A percentile compares a stretch with the other conserved stretches of the same genome.
Evolutionary conservation across 37 sponge, comb jelly and placozoan species (phyloP).

Genomic region (Crambe crambe): DNA sequence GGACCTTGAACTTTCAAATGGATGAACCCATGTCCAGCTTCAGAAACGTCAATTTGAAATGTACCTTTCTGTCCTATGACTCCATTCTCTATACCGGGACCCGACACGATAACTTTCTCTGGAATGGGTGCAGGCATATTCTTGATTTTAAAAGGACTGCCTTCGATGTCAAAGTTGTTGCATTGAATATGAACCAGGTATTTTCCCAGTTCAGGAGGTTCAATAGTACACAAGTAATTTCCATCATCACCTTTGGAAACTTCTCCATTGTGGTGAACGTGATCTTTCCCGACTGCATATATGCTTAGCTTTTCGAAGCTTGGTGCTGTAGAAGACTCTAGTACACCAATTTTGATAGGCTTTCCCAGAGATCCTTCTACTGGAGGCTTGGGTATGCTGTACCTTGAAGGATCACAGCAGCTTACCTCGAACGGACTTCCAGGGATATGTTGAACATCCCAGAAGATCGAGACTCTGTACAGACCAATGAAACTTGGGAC

Average conservation of each 20-base stretch:
- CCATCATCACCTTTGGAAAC: conserved; percentile 32
- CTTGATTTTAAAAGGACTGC: conserved; percentile 79
- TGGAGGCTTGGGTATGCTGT: conserved; percentile 18
- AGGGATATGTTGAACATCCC: conserved; percentile 79
- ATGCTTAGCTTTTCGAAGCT: conserved; percentile 15
- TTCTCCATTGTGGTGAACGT: conserved; percentile 25
- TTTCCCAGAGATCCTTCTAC: conserved; percentile 40
- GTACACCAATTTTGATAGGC: conserved; percentile 36
- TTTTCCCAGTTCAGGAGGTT: conserved; percentile 56
- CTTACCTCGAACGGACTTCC: conserved; percentile 72
- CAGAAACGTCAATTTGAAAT: conserved; percentile 58
- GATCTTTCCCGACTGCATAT: neutral
- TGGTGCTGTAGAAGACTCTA: conserved; percentile 13
- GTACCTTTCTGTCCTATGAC: conserved; percentile 45
- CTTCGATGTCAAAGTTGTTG: conserved; percentile 63
- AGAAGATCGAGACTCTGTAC: conserved; percentile 70
- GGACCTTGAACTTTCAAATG: conserved; percentile 72
- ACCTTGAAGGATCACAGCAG: conserved; percentile 13
- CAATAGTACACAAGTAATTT: neutral
- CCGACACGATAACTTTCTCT: conserved; percentile 59
- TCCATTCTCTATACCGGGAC: conserved; percentile 55
- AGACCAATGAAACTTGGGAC: conserved; percentile 52
- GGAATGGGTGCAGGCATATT: conserved; percentile 63
- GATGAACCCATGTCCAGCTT: conserved; percentile 76
- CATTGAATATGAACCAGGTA: conserved; percentile 68